phyloP scores from a whole-genome alignment of 2,797 vertebrate genomes.

The Coranthus polyacanthus region DNA sequence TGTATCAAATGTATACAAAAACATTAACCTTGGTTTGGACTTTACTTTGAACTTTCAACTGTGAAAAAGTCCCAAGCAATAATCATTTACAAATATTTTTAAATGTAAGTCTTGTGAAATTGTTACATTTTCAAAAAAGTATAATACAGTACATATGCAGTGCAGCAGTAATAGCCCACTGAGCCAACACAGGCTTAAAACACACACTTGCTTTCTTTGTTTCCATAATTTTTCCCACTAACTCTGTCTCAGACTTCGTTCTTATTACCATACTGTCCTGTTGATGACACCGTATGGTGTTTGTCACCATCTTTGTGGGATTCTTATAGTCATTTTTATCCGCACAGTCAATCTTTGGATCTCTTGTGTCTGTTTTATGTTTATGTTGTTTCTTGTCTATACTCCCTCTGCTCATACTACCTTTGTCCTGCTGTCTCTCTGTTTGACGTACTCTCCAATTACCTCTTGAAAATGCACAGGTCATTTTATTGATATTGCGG shows the following conservation, averaged over 20 bases:
- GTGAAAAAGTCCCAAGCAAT: too few relatives aligned
- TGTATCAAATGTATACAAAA: too few relatives aligned
- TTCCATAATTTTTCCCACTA: constrained; percentile 18
- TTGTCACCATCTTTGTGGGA: constrained; percentile 32
- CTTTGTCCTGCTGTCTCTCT: constrained; percentile 53
- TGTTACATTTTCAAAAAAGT: too few relatives aligned
- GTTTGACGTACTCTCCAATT: constrained; percentile 68
- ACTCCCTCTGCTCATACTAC: constrained; percentile 34
- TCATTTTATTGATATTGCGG: constrained; percentile 71
- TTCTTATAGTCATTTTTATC: constrained; percentile 46
- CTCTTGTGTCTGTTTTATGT: constrained; percentile 30
- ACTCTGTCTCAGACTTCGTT: constrained; percentile 32
- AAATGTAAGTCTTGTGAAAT: too few relatives aligned
- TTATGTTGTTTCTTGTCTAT: constrained; percentile 30
- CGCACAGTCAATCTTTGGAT: constrained; percentile 33
- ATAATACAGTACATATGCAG: too few relatives aligned
- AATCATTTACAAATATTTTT: too few relatives aligned
- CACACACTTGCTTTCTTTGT: constrained; percentile 21
- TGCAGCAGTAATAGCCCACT: too few relatives aligned
- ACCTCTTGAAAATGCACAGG: constrained; percentile 67
- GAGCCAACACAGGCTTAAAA: too few relatives aligned
- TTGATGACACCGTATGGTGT: constrained; percentile 33
- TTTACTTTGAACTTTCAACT: too few relatives aligned
- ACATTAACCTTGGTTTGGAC: too few relatives aligned
- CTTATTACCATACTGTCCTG: constrained; percentile 30